A percentile compares a stretch with the other conserved stretches of the same genome.
Evolutionary conservation across 2,888 invertebrate species (phyloP).

Genomic region (Acleris cristana): DNA sequence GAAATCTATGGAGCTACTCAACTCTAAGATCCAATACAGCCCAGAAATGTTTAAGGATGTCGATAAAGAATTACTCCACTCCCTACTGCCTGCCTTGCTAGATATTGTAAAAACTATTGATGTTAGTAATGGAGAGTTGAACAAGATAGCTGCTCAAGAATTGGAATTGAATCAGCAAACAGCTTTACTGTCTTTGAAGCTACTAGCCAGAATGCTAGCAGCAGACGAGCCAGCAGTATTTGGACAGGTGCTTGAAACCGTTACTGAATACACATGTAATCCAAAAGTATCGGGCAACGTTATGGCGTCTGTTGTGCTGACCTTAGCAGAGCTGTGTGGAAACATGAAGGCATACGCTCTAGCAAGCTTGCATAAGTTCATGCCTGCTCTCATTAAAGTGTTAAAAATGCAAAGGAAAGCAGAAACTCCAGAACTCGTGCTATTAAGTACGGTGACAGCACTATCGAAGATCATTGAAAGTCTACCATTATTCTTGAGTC

Average conservation of each 20-base stretch:
- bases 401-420: constrained; percentile 85
- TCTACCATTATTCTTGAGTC: constrained; percentile 92
- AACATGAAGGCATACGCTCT: constrained; percentile 90
- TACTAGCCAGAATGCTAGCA: constrained; percentile 90
- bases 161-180: constrained; percentile 90
- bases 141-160: constrained; percentile 79
- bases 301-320: constrained; percentile 89
- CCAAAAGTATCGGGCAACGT: constrained; percentile 83
- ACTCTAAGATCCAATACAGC: constrained; percentile 89
- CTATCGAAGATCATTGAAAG: constrained; percentile 92
- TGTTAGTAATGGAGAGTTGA: constrained; percentile 57
- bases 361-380: constrained; percentile 88
- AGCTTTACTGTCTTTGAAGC: constrained; percentile 91
- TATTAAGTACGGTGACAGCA: constrained; percentile 90
- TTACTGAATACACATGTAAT: constrained; percentile 85
- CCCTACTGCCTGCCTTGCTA: constrained; percentile 85
- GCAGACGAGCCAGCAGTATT: constrained; percentile 87
- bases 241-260: constrained; percentile 86
- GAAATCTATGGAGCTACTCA: constrained; percentile 93
- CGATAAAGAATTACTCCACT: constrained; percentile 76
- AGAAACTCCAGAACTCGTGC: constrained; percentile 83
- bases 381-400: constrained; percentile 89
- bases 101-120: constrained; percentile 83
- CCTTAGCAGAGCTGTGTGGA: constrained; percentile 90
- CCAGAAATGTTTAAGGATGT: constrained; percentile 84